These are phyloP conservation scores for Tenualosa thibaudeaui DNA, from an alignment of 2,797 vertebrate species.

Conservation along the genomic window DNA sequence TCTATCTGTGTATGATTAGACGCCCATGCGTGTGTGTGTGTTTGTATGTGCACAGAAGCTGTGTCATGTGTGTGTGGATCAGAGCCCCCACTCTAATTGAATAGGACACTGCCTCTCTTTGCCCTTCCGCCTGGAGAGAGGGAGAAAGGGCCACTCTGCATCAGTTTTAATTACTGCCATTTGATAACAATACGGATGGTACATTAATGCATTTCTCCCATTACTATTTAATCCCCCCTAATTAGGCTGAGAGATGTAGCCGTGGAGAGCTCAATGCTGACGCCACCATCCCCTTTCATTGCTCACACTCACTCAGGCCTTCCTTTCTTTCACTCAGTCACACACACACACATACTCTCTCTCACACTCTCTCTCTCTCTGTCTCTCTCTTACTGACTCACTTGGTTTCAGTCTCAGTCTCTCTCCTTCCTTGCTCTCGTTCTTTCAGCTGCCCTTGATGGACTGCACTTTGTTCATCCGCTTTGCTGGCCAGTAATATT, in stretches of 20 bases:
- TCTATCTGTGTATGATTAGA: not conserved
- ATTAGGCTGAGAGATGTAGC: constrained; percentile 46
- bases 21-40: not conserved
- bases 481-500: not conserved
- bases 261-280: constrained; percentile 25
- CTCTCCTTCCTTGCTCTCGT: not conserved
- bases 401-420: not conserved
- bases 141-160: constrained; percentile 40
- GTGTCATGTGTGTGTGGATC: not conserved
- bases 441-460: not conserved
- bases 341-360: not conserved
- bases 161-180: constrained; percentile 50
- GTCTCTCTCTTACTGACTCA: not conserved
- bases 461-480: constrained; percentile 4
- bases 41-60: not conserved
- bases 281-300: constrained; percentile 39
- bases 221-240: constrained; percentile 52
- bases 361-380: no score
- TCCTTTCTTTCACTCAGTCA: not conserved
- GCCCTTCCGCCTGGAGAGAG: not conserved
- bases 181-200: constrained; percentile 49
- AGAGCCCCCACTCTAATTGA: not conserved
- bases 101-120: not conserved
- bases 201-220: constrained; percentile 51
- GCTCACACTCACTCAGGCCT: constrained; percentile 4